Percentiles rank a stretch among this genome's conserved stretches.
phyloP scores from a whole-genome alignment of 1,140 invertebrate species.

The Tribolium madens region DNA sequence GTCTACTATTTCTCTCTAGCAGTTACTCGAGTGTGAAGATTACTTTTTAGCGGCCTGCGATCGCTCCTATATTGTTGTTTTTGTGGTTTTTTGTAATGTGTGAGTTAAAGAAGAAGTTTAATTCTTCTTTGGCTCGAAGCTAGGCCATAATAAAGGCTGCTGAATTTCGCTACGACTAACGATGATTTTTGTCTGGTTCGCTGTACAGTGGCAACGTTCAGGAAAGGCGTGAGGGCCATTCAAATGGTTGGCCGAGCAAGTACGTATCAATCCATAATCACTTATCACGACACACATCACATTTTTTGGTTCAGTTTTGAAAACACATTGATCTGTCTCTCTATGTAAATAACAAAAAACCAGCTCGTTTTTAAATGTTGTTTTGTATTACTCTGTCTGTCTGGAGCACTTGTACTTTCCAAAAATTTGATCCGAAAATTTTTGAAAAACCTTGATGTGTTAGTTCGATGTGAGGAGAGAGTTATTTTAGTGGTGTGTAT shows the following conservation, averaged over 20 bases:
- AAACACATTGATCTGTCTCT: constrained; percentile 9
- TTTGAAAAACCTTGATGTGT: not conserved
- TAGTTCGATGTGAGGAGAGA: constrained; percentile 8
- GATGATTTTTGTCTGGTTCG: constrained; percentile 62
- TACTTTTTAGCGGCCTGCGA: too few species aligned
- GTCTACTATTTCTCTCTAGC: too few species aligned
- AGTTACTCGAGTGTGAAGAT: too few species aligned
- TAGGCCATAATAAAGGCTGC: constrained; percentile 29
- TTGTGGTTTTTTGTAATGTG: not conserved
- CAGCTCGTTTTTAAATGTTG: constrained; percentile 18
- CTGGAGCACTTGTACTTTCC: constrained; percentile 21
- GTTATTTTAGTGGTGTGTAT: constrained; percentile 15
- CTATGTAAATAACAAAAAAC: not conserved
- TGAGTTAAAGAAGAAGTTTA: constrained; percentile 2
- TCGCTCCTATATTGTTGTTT: not conserved
- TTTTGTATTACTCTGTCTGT: constrained; percentile 15
- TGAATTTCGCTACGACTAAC: constrained; percentile 47
- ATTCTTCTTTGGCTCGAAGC: constrained; percentile 34
- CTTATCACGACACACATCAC: constrained; percentile 21
- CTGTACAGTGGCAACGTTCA: constrained; percentile 95
- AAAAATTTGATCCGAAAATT: not conserved
- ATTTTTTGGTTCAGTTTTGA: constrained; percentile 2
- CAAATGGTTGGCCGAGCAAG: constrained; percentile 97
- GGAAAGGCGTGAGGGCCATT: constrained; percentile 98
- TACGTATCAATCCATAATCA: constrained; percentile 70